Base-by-base conservation (phyloP, 2,113 vertebrate genomes). In the Labeo catla region DNA sequence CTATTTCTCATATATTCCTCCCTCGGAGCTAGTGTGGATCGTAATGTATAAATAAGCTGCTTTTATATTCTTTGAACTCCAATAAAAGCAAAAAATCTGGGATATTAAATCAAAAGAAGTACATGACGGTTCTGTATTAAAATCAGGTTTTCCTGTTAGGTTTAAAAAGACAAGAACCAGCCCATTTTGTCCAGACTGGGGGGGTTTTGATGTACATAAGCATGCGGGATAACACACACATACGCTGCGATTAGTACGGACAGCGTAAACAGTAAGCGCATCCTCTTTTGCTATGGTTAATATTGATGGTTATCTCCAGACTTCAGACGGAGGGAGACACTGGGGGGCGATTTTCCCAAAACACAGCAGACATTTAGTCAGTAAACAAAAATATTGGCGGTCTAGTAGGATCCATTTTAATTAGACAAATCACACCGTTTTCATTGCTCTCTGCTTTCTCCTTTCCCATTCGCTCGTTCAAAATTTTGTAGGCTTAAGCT, bases 281-380 rank as follows among this genome's bases (percentile, higher is more conserved):
- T 87, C 88, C 82, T 89, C 87, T 91, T 86, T 86, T 87, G 86
- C 47, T 63, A 78, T 57, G 36, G 89, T 92, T 90, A 91, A 92
- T 92, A 92, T 92, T 91, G 85, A 91, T 93, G 90, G 65, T 86
- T 83, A 87, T 88, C 86, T 89, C 82, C 91, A 92, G 90, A 93
- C 89, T 89, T 91, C 86, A 92, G 89, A 91, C 70, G 80, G 66
- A 86, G 80, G 19, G 45, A 76, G 80, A 86, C 59, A 81, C 74
- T 66, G 70, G 49, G 82, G 88, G 57, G 12, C 49, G 65, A 87
- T 86, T 84, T 63, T 86, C 73, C 85, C 76, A 72, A 87, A 91
- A 89, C 81, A 81, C 87, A 83, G 88, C 79, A 88, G 87, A 92
- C 87, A 88, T 91, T 90, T 88, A 88, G 91, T 89, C 88, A 89